These are phyloP conservation scores for Agrochola lychnidis DNA, from an alignment of 2,888 invertebrate genomes.

Conservation along the genomic window DNA sequence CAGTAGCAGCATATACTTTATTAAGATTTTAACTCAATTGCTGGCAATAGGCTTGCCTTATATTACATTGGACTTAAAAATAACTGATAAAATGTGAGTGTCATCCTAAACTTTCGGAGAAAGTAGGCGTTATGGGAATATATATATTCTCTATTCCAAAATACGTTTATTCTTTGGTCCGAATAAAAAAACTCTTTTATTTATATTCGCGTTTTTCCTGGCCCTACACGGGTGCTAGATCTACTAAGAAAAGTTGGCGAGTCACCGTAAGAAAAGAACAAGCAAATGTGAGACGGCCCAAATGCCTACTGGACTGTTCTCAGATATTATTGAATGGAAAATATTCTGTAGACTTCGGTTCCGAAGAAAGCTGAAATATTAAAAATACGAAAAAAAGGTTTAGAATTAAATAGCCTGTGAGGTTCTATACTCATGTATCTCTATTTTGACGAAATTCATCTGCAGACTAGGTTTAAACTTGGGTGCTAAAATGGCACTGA, in stretches of 20 bases:
- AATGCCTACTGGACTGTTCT: constrained; percentile 34
- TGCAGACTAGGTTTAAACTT: neutral
- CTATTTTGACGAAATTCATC: neutral
- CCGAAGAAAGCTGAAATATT: neutral
- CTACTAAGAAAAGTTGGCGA: constrained; percentile 55
- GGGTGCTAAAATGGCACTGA: neutral
- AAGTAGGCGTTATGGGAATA: neutral
- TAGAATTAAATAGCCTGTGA: neutral
- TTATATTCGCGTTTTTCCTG: constrained; percentile 19
- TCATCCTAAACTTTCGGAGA: neutral
- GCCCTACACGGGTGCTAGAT: constrained; percentile 53
- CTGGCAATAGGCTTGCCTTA: too few species aligned
- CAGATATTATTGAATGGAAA: constrained; percentile 44
- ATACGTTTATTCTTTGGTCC: neutral
- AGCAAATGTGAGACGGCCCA: constrained; percentile 53
- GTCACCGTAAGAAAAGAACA: constrained; percentile 57
- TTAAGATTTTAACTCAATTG: too few species aligned
- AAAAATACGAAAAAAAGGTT: neutral
- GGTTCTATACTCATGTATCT: neutral
- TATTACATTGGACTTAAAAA: too few species aligned
- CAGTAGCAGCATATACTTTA: too few species aligned
- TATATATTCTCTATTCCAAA: neutral
- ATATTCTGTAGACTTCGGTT: constrained; percentile 24
- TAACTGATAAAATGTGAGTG: neutral
- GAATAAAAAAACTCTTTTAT: neutral